Percentiles rank a stretch among this genome's conserved stretches.
Conservation (phyloP, 2,888 invertebrate genomes). For the Xanthorhoe spadicearia region DNA sequence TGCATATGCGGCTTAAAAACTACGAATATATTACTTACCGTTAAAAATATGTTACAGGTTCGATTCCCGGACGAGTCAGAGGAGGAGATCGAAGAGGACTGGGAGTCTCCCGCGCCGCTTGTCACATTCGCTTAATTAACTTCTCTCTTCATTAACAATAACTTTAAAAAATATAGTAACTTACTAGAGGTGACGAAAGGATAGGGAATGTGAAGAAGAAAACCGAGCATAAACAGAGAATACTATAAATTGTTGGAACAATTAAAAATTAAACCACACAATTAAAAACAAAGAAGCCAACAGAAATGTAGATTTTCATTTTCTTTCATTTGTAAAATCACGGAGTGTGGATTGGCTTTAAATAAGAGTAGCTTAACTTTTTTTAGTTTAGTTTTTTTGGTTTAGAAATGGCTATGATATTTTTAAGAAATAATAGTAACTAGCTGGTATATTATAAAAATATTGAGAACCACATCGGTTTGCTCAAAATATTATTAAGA, state of each 20-base stretch:
- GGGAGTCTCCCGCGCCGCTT: constrained; percentile 72
- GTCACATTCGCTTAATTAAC: constrained; percentile 65
- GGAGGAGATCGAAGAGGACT: constrained; percentile 67
- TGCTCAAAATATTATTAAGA: not conserved
- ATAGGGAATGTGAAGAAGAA: no score
- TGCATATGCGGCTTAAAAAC: no score
- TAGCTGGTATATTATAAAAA: no score
- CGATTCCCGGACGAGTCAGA: constrained; percentile 75
- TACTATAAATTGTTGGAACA: no score
- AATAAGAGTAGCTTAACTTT: not conserved
- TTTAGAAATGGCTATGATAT: constrained; percentile 14
- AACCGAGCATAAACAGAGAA: no score
- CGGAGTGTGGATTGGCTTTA: no score
- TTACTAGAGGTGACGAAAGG: no score
- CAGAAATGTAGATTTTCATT: no score
- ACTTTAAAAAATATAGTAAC: not conserved
- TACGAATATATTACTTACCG: not conserved
- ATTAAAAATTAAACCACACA: no score
- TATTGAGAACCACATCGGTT: not conserved
- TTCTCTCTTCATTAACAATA: not conserved
- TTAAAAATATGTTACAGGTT: constrained; percentile 58
- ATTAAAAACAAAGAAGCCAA: no score
- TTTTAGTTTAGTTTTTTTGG: constrained; percentile 4
- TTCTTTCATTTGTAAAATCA: no score
- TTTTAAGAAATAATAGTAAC: not conserved